Base-by-base conservation (phyloP, 2,888 invertebrate genomes). In the Macroteleia sp. region DNA sequence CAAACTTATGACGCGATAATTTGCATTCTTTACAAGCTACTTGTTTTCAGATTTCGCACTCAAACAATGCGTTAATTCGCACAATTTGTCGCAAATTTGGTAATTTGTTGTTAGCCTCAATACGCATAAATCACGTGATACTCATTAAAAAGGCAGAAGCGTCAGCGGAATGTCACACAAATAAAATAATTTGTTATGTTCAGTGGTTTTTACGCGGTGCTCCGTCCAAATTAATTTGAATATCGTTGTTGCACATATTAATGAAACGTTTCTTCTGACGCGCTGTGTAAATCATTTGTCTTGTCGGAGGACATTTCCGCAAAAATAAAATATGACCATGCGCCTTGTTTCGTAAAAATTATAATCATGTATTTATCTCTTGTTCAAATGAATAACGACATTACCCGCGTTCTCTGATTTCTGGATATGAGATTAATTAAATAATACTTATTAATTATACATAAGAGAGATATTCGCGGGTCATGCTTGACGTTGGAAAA, bases 261-360 rank as follows among this genome's bases (percentile, higher is more conserved):
- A 74, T 67, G 74, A 67, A 66, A 61, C 54, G 30, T 44, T 59
- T 57, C 61, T 74, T 74, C 32, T 22, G 59, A n/a, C 22, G 9
- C 9, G 9, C 30, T 46, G 32, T 39, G 67, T 74, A 67, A 74
- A 74, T 74, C 74, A 74, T 67, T 54, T 59, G 61, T 74, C 66
- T 61, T 74, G 74, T 67, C 61, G 25, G 10, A 22, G 19, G 20
- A 41, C n/a, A 34, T 20, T 46, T 20, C 19, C 41, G 22, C 5
- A 1, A 12, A 56, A 54, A 62, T 71, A 62, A 71, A 71, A 56
- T 56, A 71, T 17, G 61, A 50, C 14, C 36, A 25, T 32, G 36
- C 14, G 30, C 10, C 25, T 39, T 50, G 57, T 50, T 50, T 19
- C 28, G 52, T 36, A 69, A 70, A 70, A 61, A 70, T 70, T 50